These are phyloP conservation scores for Agrotis exclamationis DNA, from an alignment of 2,888 invertebrate species.

Conservation along the genomic window DNA sequence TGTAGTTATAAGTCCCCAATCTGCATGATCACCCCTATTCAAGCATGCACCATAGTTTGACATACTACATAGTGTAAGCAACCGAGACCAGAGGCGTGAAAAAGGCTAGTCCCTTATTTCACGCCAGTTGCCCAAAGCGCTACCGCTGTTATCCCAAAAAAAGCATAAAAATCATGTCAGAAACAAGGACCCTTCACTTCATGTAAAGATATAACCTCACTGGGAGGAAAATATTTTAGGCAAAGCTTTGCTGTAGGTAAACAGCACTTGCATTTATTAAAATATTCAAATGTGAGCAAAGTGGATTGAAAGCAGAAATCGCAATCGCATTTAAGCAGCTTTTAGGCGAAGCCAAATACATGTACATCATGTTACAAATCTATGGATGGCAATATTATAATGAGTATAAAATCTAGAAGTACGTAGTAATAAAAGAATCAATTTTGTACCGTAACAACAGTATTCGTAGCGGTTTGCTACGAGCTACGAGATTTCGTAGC, in stretches of 20 bases:
- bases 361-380: not conserved
- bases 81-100: constrained; percentile 68
- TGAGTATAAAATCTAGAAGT: not conserved
- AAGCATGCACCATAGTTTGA: constrained; percentile 47
- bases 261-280: constrained; percentile 35
- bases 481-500: constrained; percentile 49
- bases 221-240: constrained; percentile 28
- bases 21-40: constrained; percentile 21
- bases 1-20: constrained; percentile 1
- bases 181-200: constrained; percentile 43
- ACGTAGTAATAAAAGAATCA: constrained; percentile 8
- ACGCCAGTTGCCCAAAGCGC: constrained; percentile 70
- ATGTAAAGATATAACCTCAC: constrained; percentile 37
- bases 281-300: constrained; percentile 20
- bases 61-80: constrained; percentile 61
- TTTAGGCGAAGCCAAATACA: constrained; percentile 3
- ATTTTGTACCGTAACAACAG: constrained; percentile 19
- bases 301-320: constrained; percentile 27
- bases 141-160: constrained; percentile 60
- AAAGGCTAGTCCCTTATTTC: constrained; percentile 77
- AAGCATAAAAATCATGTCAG: constrained; percentile 63
- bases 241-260: constrained; percentile 8
- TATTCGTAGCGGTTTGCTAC: constrained; percentile 49
- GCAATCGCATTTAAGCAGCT: constrained; percentile 22
- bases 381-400: constrained; percentile 4